Percentiles rank a stretch among this genome's conserved stretches.
phyloP scores from a whole-genome alignment of 2,113 vertebrate genomes.

The Oriolus oriolus region DNA sequence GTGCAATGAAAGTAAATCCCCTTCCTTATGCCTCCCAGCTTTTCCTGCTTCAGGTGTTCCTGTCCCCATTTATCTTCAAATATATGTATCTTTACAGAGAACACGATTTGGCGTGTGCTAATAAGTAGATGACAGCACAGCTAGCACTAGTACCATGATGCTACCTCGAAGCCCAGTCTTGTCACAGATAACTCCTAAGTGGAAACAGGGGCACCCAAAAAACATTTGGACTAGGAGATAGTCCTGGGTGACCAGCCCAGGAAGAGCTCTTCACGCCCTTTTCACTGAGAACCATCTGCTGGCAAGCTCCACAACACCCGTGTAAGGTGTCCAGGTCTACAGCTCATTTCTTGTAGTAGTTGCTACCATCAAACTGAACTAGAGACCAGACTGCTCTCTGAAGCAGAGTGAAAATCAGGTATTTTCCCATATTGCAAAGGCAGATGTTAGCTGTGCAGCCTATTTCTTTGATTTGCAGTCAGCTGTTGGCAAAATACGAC shows the following conservation, averaged over 20 bases:
- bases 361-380: background rate
- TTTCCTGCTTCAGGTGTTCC: background rate
- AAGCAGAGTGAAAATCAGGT: background rate
- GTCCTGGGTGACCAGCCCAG: background rate
- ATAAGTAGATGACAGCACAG: background rate
- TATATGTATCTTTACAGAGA: background rate
- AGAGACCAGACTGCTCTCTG: background rate
- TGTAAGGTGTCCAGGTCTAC: rapidly evolving
- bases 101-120: rapidly evolving
- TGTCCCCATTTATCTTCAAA: background rate
- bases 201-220: background rate
- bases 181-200: background rate
- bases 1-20: background rate
- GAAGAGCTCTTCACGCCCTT: background rate
- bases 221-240: background rate
- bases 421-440: background rate
- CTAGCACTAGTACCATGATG: background rate
- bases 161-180: background rate
- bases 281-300: background rate
- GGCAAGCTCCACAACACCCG: background rate
- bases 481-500: background rate
- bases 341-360: background rate
- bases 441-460: background rate
- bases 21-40: background rate
- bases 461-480: background rate